A percentile compares a stretch with the other conserved stretches of the same genome.
phyloP scores from a whole-genome alignment of 2,113 vertebrate genomes.

The Uropsilus gracilis region DNA sequence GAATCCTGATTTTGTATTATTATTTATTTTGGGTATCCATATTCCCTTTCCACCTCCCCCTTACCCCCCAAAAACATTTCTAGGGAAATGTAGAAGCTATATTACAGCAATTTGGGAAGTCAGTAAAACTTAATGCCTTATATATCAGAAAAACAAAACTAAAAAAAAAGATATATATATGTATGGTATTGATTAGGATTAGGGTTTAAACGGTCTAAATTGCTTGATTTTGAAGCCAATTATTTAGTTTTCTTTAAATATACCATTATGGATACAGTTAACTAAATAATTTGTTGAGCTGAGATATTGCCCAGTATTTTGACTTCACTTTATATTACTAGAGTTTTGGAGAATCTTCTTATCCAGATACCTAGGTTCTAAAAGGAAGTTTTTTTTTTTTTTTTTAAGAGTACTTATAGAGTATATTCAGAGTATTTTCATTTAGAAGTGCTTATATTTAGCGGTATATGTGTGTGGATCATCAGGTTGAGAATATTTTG shows the following conservation, averaged over 20 bases:
- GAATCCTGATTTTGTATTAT: conserved; percentile 51
- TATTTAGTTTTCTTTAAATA: conserved; percentile 6
- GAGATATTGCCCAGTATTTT: conserved; percentile 19
- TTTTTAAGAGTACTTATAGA: neutral
- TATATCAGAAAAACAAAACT: conserved; percentile 28
- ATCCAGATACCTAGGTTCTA: neutral
- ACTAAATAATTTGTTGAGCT: conserved; percentile 36
- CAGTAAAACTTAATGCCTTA: neutral
- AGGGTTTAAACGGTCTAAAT: neutral
- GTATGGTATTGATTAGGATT: neutral
- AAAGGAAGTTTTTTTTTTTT: conserved; percentile 4
- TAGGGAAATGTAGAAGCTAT: neutral
- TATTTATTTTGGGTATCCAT: conserved; percentile 41
- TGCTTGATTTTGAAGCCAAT: conserved; percentile 1
- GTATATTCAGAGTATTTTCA: neutral
- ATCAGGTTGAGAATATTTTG: conserved; percentile 20
- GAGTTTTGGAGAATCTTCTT: neutral
- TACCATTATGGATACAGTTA: neutral
- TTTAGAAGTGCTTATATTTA: conserved; percentile 1
- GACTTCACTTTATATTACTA: conserved; percentile 32
- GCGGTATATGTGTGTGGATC: neutral
- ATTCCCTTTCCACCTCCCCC: too few relatives aligned
- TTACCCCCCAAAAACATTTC: neutral
- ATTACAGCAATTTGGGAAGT: conserved; percentile 5
- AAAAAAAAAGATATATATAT: too few relatives aligned